Evolutionary conservation across 2,113 vertebrate genomes (phyloP).

Genomic region (Pao palembangensis): DNA sequence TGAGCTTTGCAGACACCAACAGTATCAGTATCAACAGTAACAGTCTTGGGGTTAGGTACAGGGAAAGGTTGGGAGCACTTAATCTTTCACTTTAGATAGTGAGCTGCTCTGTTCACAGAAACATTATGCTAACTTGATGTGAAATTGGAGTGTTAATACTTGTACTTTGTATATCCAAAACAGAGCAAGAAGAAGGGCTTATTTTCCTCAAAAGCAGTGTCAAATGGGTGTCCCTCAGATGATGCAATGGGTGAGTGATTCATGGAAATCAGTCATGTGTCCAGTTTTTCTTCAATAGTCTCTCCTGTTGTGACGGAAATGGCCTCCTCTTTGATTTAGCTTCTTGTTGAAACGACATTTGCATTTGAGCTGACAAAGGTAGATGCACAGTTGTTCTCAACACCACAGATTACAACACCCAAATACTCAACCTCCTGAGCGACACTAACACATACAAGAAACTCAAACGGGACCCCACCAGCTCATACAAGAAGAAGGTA

Average conservation of each 20-base stretch:
- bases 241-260: too few relatives aligned
- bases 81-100: constrained; percentile 1
- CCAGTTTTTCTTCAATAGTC: too few relatives aligned
- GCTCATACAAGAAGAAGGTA: too few relatives aligned
- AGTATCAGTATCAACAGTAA: constrained; percentile 10
- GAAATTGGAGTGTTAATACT: constrained; percentile 2
- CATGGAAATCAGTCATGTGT: too few relatives aligned
- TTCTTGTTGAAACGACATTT: not conserved
- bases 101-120: not conserved
- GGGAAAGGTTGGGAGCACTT: constrained; percentile 10
- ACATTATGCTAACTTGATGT: not conserved
- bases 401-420: too few relatives aligned
- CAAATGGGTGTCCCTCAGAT: constrained; percentile 1
- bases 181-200: constrained; percentile 14
- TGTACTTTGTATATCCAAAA: constrained; percentile 30
- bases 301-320: too few relatives aligned
- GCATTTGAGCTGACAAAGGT: too few relatives aligned
- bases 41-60: not conserved
- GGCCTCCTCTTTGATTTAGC: not conserved
- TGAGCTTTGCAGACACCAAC: not conserved
- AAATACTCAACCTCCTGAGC: too few relatives aligned
- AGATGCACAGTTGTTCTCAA: too few relatives aligned
- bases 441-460: too few relatives aligned
- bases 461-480: too few relatives aligned
- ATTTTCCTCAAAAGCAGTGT: constrained; percentile 15